These are phyloP conservation scores for Synanthedon andrenaeformis DNA, from an alignment of 2,888 invertebrate genomes.

Conservation along the genomic window DNA sequence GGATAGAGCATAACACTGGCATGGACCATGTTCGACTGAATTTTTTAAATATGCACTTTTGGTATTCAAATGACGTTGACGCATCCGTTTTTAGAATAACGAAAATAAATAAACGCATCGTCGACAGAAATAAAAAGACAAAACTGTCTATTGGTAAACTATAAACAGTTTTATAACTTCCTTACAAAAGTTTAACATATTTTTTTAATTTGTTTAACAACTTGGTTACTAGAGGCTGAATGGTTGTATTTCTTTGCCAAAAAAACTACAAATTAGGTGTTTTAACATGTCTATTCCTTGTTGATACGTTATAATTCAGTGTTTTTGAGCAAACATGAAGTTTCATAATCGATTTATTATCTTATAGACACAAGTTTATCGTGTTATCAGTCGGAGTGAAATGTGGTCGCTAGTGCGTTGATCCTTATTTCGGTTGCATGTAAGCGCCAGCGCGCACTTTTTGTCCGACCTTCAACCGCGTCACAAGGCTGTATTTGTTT, in stretches of 20 bases:
- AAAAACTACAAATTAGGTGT: background rate
- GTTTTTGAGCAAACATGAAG: background rate
- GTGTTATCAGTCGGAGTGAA: conserved; percentile 23
- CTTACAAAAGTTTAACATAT: conserved; percentile 23
- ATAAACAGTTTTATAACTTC: conserved; percentile 61
- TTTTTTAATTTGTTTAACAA: conserved; percentile 8
- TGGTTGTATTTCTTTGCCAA: background rate
- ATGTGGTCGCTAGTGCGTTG: conserved; percentile 33
- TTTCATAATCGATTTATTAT: background rate
- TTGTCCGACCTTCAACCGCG: conserved; percentile 59
- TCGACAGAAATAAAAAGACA: conserved; percentile 10
- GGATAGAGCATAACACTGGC: conserved; percentile 26
- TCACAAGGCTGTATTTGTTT: conserved; percentile 50
- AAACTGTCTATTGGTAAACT: conserved; percentile 44
- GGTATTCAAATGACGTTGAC: conserved; percentile 62
- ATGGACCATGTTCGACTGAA: conserved; percentile 10
- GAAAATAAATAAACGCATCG: conserved; percentile 48
- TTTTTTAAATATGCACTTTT: conserved; percentile 47
- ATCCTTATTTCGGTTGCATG: conserved; percentile 33
- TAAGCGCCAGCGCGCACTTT: conserved; percentile 25
- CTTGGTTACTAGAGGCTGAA: background rate
- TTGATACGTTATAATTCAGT: too few relatives aligned
- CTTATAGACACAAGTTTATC: conserved; percentile 7
- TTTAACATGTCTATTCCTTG: too few relatives aligned
- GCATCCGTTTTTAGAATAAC: conserved; percentile 65